These are phyloP conservation scores for Scalopus aquaticus DNA, from an alignment of 2,113 vertebrate genomes.

Conservation along the genomic window DNA sequence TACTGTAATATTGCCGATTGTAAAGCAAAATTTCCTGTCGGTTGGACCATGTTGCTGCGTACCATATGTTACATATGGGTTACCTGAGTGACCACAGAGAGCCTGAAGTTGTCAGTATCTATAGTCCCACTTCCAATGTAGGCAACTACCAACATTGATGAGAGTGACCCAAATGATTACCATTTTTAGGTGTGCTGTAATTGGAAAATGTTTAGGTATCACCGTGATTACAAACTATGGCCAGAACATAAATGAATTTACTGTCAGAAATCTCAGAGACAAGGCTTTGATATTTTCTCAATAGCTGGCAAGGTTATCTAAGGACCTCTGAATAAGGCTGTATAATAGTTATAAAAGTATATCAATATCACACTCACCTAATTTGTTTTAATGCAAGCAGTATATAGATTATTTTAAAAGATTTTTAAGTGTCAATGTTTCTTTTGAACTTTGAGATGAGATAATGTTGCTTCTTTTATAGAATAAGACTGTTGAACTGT, in stretches of 20 bases:
- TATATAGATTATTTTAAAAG: slow-evolving; percentile 51
- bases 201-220: neutral
- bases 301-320: neutral
- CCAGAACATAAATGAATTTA: neutral
- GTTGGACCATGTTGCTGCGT: rapidly evolving
- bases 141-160: neutral
- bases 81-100: neutral
- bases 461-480: slow-evolving; percentile 51
- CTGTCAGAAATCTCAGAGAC: neutral
- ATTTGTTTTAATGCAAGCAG: slow-evolving; percentile 12
- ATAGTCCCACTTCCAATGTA: rapidly evolving
- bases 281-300: neutral
- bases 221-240: neutral
- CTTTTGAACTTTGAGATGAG: slow-evolving; percentile 54
- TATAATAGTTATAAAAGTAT: neutral
- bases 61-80: neutral
- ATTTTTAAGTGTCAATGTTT: slow-evolving; percentile 20
- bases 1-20: neutral
- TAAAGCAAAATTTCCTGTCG: neutral
- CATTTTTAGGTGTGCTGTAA: neutral
- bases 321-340: neutral
- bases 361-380: neutral
- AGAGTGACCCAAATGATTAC: neutral
- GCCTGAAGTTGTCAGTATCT: neutral
- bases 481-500: slow-evolving; percentile 58